These are phyloP conservation scores for Gymnothorax reevesii DNA, from an alignment of 2,797 vertebrate species.

Conservation along the genomic window DNA sequence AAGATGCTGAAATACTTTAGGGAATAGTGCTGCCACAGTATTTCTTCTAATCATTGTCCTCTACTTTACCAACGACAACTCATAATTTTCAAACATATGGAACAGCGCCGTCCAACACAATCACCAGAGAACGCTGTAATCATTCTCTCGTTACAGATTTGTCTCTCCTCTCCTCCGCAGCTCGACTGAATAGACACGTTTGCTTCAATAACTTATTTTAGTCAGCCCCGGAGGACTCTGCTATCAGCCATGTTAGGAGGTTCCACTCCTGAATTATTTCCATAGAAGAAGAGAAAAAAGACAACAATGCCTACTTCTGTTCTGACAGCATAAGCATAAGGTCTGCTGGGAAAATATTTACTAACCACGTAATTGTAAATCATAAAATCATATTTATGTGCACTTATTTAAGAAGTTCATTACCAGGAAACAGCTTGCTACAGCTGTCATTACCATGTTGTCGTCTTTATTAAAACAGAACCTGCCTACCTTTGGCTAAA, in stretches of 20 bases:
- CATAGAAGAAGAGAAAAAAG: slow-evolving; percentile 36
- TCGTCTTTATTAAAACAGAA: neutral
- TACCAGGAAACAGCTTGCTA: neutral
- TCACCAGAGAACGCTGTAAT: slow-evolving; percentile 76
- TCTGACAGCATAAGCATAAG: slow-evolving; percentile 51
- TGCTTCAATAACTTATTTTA: slow-evolving; percentile 70
- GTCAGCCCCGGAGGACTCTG: slow-evolving; percentile 65
- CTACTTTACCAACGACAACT: slow-evolving; percentile 67
- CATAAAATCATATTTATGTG: no score
- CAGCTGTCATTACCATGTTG: neutral
- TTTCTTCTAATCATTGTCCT: slow-evolving; percentile 77
- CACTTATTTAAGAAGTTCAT: no score
- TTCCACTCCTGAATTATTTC: slow-evolving; percentile 57
- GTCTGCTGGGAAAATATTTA: slow-evolving; percentile 62
- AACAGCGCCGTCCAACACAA: slow-evolving; percentile 70
- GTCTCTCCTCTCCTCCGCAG: slow-evolving; percentile 49
- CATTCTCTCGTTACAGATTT: slow-evolving; percentile 71
- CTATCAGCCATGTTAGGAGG: slow-evolving; percentile 53
- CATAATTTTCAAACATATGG: slow-evolving; percentile 75
- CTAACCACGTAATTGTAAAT: slow-evolving; percentile 64
- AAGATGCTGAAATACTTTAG: slow-evolving; percentile 60
- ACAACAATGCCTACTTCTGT: slow-evolving; percentile 65
- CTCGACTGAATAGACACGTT: slow-evolving; percentile 68
- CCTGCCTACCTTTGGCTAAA: neutral
- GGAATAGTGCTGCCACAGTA: slow-evolving; percentile 74